Evolutionary conservation across 2,888 invertebrate species (phyloP).

Genomic region (Drosophila atroscutellata): DNA sequence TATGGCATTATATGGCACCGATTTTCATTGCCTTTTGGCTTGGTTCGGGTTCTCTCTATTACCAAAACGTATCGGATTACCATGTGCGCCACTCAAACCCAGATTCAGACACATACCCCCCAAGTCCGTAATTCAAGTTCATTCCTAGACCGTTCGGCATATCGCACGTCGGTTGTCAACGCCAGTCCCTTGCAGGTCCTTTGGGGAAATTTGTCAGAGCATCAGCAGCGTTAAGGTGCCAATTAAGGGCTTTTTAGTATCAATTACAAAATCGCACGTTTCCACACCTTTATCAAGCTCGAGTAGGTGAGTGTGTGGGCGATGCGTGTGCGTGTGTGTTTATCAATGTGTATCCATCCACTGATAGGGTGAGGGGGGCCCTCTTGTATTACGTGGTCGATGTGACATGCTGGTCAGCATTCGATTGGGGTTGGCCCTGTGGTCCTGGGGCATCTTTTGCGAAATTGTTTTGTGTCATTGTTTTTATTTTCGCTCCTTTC

Average conservation of each 20-base stretch:
- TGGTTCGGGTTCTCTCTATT: conserved; percentile 51
- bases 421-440: conserved; percentile 30
- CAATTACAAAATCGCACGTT: conserved; percentile 85
- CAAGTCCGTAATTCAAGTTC: conserved; percentile 9
- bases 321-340: conserved; percentile 15
- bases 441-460: conserved; percentile 40
- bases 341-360: conserved; percentile 4
- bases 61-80: conserved; percentile 70
- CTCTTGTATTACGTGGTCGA: conserved; percentile 44
- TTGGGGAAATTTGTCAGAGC: conserved; percentile 83
- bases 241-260: conserved; percentile 85
- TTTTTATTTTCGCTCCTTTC: conserved; percentile 48
- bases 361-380: conserved; percentile 21
- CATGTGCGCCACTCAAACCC: conserved; percentile 27
- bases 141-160: conserved; percentile 33
- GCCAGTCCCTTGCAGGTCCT: conserved; percentile 67
- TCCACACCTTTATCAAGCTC: conserved; percentile 72
- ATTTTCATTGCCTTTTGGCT: conserved; percentile 50
- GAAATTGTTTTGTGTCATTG: conserved; percentile 78
- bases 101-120: conserved; percentile 16
- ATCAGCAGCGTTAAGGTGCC: conserved; percentile 84
- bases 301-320: conserved; percentile 23
- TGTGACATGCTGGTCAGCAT: conserved; percentile 64
- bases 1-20: conserved; percentile 70
- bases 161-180: conserved; percentile 72